Evolutionary conservation across 2,113 vertebrate species (phyloP).

Genomic region (Callorhinus ursinus): DNA sequence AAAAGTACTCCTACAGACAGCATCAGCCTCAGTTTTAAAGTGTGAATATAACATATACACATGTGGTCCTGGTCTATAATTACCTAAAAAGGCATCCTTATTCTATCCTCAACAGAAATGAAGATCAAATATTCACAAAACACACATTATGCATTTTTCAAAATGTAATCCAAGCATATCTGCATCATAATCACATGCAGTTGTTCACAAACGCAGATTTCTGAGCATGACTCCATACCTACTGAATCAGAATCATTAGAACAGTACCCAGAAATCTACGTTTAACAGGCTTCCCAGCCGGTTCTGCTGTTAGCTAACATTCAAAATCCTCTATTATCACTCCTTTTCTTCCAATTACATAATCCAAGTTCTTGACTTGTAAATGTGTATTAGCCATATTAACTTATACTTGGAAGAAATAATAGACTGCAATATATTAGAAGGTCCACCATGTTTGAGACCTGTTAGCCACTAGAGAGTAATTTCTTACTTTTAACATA

Average conservation of each 20-base stretch:
- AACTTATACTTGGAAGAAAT: conserved; percentile 47
- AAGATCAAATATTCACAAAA: conserved; percentile 34
- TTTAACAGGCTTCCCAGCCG: not conserved
- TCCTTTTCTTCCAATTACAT: conserved; percentile 28
- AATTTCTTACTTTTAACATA: conserved; percentile 32
- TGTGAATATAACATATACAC: not conserved
- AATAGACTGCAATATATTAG: not conserved
- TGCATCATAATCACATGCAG: not conserved
- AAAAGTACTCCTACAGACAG: not conserved
- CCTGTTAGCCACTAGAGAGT: not conserved
- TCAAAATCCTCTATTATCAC: not conserved
- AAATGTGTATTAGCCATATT: conserved; percentile 12
- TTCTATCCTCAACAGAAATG: conserved; percentile 9
- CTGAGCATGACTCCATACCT: not conserved
- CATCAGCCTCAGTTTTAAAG: not conserved
- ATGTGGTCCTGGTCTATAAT: not conserved
- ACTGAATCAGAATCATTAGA: not conserved
- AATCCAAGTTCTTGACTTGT: conserved; percentile 43
- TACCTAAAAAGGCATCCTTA: not conserved
- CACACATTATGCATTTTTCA: not conserved
- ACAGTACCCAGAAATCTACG: not conserved
- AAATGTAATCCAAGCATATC: conserved; percentile 8
- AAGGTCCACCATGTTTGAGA: conserved; percentile 39
- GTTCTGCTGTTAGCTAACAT: conserved; percentile 26
- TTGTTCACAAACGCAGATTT: conserved; percentile 7